Conservation (phyloP, 2,888 invertebrate species). For the Amphipyra tragopoginis region DNA sequence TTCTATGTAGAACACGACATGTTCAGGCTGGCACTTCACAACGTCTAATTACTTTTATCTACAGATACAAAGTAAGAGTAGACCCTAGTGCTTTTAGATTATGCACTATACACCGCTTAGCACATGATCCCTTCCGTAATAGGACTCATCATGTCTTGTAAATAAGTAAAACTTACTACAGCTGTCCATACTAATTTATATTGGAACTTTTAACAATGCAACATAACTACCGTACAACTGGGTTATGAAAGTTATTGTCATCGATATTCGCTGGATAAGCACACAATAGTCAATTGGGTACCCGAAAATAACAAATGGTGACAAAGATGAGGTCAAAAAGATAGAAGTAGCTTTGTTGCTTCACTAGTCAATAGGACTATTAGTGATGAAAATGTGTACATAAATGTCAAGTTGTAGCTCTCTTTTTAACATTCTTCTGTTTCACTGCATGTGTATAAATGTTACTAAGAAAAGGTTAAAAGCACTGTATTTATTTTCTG, state of each 20-base stretch:
- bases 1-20: constrained; percentile 98
- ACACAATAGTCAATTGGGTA: constrained; percentile 10
- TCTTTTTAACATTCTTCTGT: background rate
- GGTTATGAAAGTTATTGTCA: constrained; percentile 1
- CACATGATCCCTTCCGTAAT: constrained; percentile 33
- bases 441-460: constrained; percentile 24
- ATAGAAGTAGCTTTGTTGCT: constrained; percentile 23
- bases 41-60: constrained; percentile 81
- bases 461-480: constrained; percentile 7
- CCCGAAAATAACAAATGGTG: constrained; percentile 2
- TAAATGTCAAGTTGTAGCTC: background rate
- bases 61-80: constrained; percentile 71
- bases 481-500: constrained; percentile 2
- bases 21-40: constrained; percentile 97
- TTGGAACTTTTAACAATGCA: constrained; percentile 17
- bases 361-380: constrained; percentile 3
- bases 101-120: constrained; percentile 48
- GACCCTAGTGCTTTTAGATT: constrained; percentile 59
- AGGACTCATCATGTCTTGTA: constrained; percentile 29
- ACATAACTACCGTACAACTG: constrained; percentile 35
- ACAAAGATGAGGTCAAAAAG: constrained; percentile 5
- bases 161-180: constrained; percentile 20
- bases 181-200: constrained; percentile 26
- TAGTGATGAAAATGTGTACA: constrained; percentile 3
- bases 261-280: constrained; percentile 6